Percentiles rank a stretch among this genome's conserved stretches.
Evolutionary conservation across 2,888 invertebrate species (phyloP).

Genomic region (Erpobdella octoculata): DNA sequence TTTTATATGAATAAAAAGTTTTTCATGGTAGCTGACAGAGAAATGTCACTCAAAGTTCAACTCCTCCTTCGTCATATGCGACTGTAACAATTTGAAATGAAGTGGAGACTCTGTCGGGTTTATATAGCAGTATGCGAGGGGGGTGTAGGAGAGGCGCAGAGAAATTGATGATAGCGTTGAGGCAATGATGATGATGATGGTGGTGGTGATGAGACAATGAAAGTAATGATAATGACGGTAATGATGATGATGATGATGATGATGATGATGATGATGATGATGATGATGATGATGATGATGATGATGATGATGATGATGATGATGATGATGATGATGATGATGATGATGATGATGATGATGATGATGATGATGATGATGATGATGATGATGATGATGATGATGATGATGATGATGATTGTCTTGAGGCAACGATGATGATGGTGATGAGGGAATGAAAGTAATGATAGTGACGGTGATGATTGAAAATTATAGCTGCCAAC

Average conservation of each 20-base stretch:
- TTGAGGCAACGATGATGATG: slow-evolving; percentile 21
- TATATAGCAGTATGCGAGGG: too few species aligned
- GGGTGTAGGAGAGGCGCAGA: too few species aligned
- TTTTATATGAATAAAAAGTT: too few species aligned
- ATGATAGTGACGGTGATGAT: slow-evolving; percentile 18
- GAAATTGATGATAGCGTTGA: neutral
- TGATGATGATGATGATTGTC: slow-evolving; percentile 28
- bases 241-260: slow-evolving; percentile 40
- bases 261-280: slow-evolving; percentile 46
- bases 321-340: slow-evolving; percentile 29
- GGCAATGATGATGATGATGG: neutral
- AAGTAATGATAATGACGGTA: slow-evolving; percentile 34
- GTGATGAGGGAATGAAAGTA: slow-evolving; percentile 17
- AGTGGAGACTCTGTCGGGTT: neutral
- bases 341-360: slow-evolving; percentile 44
- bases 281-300: slow-evolving; percentile 37
- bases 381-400: slow-evolving; percentile 25
- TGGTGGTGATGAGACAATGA: neutral
- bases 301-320: slow-evolving; percentile 23
- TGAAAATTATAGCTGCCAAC: too few species aligned
- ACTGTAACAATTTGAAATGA: too few species aligned
- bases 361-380: slow-evolving; percentile 35
- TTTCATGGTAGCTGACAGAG: too few species aligned
- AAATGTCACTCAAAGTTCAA: too few species aligned
- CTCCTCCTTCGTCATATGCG: too few species aligned